These are phyloP conservation scores for Cebidichthys violaceus DNA, from an alignment of 2,113 vertebrate species.

Conservation along the genomic window DNA sequence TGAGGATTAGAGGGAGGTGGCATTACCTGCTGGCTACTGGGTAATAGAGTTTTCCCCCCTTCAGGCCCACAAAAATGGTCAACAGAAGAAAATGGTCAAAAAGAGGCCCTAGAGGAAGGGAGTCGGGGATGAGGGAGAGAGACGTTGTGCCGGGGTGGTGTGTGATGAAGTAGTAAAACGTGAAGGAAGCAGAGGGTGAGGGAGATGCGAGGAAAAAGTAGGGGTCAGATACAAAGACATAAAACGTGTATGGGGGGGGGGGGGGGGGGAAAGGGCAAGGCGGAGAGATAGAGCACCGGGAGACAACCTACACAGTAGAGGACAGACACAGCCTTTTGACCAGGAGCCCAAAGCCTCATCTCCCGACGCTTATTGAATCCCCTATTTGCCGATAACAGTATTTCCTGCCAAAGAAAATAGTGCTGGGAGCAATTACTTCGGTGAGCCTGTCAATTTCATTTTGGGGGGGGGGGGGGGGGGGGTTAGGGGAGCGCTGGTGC, in stretches of 20 bases:
- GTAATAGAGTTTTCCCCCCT: conserved; percentile 67
- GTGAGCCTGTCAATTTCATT: conserved; percentile 81
- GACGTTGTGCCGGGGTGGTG: conserved; percentile 1
- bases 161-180: conserved; percentile 27
- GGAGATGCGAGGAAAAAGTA: conserved; percentile 18
- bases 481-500: conserved; percentile 69
- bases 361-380: conserved; percentile 81
- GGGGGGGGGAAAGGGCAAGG: conserved; percentile 45
- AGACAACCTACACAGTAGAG: conserved; percentile 60
- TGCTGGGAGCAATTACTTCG: conserved; percentile 83
- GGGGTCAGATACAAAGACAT: conserved; percentile 21
- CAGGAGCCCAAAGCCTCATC: conserved; percentile 77
- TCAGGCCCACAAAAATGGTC: conserved; percentile 55
- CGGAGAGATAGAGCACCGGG: conserved; percentile 45
- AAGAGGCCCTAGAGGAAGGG: conserved; percentile 37
- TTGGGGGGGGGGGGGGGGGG: conserved; percentile 74
- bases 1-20: conserved; percentile 45
- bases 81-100: conserved; percentile 54
- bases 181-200: conserved; percentile 18
- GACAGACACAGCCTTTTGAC: conserved; percentile 76
- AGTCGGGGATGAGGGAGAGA: background rate
- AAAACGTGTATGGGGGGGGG: conserved; percentile 2
- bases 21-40: conserved; percentile 59
- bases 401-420: conserved; percentile 85
- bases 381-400: conserved; percentile 83